Base-by-base conservation (phyloP, 2,113 vertebrate species). In the Cyprinodon variegatus region DNA sequence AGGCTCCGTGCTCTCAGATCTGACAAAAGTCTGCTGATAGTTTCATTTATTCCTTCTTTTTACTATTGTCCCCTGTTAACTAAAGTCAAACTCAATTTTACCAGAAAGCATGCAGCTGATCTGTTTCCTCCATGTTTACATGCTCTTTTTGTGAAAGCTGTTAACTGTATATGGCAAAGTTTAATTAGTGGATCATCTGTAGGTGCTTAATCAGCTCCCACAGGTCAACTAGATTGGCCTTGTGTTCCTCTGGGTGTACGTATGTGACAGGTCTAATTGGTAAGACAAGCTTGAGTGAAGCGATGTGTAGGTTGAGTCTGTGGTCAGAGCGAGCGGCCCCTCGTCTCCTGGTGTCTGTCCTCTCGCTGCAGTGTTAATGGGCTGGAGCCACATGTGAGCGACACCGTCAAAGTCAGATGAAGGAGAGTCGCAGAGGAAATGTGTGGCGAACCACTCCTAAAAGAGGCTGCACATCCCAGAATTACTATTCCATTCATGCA, bases 401-500 rank as follows among this genome's bases (percentile, higher is more conserved):
- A 80, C 92, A 90, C 93, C 89, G 86, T 94, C 93, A 93, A 95
- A 74, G 93, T 96, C 95, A 79, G 90, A 91, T 92, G 86, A 95
- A 95, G 95, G 94, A 89, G 91, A 94, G 69, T 81, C 78, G 86
- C 93, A 88, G 91, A 94, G 94, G 89, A 84, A 87, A 68, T 91
- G 93, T 93, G 90, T 91, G 89, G 92, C 87, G 87, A 94, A 85
- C 91, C 89, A 85, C 91, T 94, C 81, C 90, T 88, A 88, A 88
- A 94, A 95, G 88, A 76, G 88, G 86, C 89, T 93, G 93, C 93
- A 90, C 88, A 82, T 91, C 89, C 89, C 87, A 86, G 77, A 93
- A 93, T 92, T 89, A 90, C 88, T 84, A 92, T 94, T 91, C 91
- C 89, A 84, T 92, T 86, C 88, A 87, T 90, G 83, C 83, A 74